Percentiles rank a stretch among this genome's conserved stretches.
Evolutionary conservation across 2,888 invertebrate genomes (phyloP).

Genomic region (Tridacna gigas): DNA sequence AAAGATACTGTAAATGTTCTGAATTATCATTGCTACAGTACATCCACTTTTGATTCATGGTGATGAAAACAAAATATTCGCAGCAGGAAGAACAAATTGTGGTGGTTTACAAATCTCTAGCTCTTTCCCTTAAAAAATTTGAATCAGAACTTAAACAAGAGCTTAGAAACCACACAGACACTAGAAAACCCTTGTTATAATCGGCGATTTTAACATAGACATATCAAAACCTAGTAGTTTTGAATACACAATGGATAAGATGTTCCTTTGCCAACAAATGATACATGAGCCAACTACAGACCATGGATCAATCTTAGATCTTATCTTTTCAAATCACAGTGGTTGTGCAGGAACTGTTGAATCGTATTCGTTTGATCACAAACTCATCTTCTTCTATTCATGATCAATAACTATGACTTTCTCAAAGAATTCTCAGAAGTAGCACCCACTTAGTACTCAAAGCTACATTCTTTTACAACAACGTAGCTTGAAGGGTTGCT

Average conservation of each 20-base stretch:
- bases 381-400: constrained; percentile 22
- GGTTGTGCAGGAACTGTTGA: constrained; percentile 20
- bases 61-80: neutral
- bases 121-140: neutral
- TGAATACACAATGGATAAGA: constrained; percentile 13
- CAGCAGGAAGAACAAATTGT: constrained; percentile 19
- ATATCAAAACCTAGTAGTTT: neutral
- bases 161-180: constrained; percentile 3
- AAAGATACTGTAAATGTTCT: constrained; percentile 28
- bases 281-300: constrained; percentile 28
- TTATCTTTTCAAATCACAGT: constrained; percentile 20
- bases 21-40: neutral
- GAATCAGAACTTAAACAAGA: constrained; percentile 3
- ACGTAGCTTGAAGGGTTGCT: no score
- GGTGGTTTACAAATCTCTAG: constrained; percentile 26
- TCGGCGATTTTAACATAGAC: constrained; percentile 43
- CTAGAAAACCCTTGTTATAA: constrained; percentile 11
- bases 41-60: constrained; percentile 16
- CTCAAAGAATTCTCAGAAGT: no score
- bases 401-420: no score
- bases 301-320: constrained; percentile 19
- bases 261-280: constrained; percentile 17
- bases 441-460: no score
- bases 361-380: constrained; percentile 48
- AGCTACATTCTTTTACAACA: no score